Conservation (phyloP, 92 coral and sea anemone genomes). For the Heliopora coerulea region DNA sequence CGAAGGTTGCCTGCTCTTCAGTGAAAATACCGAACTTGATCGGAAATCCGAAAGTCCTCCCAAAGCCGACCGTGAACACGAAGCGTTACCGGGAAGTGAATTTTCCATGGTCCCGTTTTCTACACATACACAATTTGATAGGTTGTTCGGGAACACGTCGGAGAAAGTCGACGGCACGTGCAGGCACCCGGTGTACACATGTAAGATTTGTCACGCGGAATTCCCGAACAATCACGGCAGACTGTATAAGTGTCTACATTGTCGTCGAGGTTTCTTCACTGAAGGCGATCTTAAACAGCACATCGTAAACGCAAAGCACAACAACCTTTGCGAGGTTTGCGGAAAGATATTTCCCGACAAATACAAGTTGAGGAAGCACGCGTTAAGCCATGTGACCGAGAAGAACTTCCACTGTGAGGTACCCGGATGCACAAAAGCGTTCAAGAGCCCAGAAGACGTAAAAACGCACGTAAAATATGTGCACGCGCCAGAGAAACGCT, state of each 20-base stretch:
- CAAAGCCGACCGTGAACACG: not conserved
- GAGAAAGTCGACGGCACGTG: conserved; percentile 6
- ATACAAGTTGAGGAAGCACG: conserved; percentile 26
- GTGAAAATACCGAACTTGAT: not conserved
- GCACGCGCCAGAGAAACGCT: conserved; percentile 39
- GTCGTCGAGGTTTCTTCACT: conserved; percentile 34
- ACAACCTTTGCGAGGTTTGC: conserved; percentile 40
- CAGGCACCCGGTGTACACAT: conserved; percentile 23
- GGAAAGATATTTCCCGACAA: conserved; percentile 39
- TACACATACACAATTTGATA: not conserved
- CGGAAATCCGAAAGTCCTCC: not conserved
- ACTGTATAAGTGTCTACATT: conserved; percentile 13
- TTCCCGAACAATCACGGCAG: conserved; percentile 18
- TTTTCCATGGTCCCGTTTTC: not conserved
- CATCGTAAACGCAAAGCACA: conserved; percentile 32
- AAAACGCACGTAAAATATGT: conserved; percentile 35
- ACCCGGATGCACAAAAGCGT: conserved; percentile 36
- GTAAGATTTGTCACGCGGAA: conserved; percentile 34
- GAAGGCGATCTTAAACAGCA: conserved; percentile 34
- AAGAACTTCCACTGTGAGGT: conserved; percentile 32
- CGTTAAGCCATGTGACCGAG: conserved; percentile 40
- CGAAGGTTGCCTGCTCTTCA: not conserved
- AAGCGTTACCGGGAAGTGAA: not conserved
- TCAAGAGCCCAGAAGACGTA: conserved; percentile 38
- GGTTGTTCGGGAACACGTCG: conserved; percentile 5